Conservation (phyloP, 92 coral and sea anemone genomes). For the Diadumene lineata region DNA sequence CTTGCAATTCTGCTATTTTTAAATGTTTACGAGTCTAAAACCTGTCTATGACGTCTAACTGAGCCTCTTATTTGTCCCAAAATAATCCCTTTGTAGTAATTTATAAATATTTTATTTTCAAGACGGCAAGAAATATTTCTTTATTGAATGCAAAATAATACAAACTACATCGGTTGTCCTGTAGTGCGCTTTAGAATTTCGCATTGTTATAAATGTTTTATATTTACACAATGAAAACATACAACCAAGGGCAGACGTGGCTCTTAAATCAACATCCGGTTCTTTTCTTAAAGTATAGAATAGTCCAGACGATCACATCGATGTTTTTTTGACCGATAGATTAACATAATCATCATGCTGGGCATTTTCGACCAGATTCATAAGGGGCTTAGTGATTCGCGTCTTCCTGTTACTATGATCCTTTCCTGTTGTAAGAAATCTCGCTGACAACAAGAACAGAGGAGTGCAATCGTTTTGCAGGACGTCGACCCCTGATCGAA, state of each 20-base stretch:
- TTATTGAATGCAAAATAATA: neutral
- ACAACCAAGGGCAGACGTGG: conserved; percentile 58
- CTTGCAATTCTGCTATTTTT: too few relatives aligned
- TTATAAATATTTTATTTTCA: neutral
- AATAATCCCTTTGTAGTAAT: neutral
- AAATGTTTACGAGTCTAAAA: too few relatives aligned
- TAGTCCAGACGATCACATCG: conserved; percentile 70
- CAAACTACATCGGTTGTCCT: neutral
- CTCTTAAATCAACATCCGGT: conserved; percentile 88
- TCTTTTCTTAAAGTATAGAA: conserved; percentile 69
- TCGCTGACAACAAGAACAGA: neutral
- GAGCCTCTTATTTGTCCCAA: too few relatives aligned
- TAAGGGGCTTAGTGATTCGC: conserved; percentile 34
- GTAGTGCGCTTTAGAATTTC: neutral
- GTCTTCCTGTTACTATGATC: conserved; percentile 37
- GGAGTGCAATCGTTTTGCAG: neutral
- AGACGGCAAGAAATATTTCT: neutral
- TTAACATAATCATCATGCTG: conserved; percentile 69
- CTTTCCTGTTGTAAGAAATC: conserved; percentile 36
- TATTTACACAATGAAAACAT: conserved; percentile 57
- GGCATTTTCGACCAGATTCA: conserved; percentile 53
- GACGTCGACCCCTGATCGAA: neutral
- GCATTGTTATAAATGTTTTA: conserved; percentile 24
- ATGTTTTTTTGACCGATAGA: conserved; percentile 62
- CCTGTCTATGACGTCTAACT: too few relatives aligned